These are phyloP conservation scores for Notothenia coriiceps DNA, from an alignment of 2,113 vertebrate species.

Conservation along the genomic window DNA sequence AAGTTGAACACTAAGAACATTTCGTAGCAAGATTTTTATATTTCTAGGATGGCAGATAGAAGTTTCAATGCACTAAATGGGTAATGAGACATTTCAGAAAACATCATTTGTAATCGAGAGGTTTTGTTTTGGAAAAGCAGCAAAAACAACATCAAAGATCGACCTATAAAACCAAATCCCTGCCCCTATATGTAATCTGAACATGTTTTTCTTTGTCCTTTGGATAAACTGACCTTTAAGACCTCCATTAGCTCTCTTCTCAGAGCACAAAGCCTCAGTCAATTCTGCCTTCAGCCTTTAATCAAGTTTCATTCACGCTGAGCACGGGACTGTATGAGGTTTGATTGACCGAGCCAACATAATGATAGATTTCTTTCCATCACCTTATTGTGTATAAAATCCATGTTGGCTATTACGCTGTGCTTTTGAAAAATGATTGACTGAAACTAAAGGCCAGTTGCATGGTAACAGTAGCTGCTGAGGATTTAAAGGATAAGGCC, in stretches of 20 bases:
- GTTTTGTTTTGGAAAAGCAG: no score
- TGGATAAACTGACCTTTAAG: neutral
- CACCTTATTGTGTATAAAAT: neutral
- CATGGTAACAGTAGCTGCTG: neutral
- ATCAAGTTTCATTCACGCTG: slow-evolving; percentile 16
- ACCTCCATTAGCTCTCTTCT: neutral
- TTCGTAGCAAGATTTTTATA: neutral
- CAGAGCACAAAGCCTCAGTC: slow-evolving; percentile 16
- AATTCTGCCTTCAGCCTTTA: slow-evolving; percentile 12
- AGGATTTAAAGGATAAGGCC: slow-evolving; percentile 16
- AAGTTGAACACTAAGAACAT: neutral
- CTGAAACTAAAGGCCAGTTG: slow-evolving; percentile 5
- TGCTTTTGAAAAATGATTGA: neutral
- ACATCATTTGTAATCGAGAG: no score
- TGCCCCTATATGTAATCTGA: no score
- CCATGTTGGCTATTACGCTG: neutral
- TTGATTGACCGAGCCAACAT: neutral
- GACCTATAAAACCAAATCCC: neutral
- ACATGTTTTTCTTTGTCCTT: no score
- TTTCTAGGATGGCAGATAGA: neutral
- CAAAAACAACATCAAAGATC: no score
- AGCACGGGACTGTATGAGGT: neutral
- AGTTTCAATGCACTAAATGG: no score
- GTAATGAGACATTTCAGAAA: no score
- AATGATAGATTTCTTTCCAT: neutral